Percentiles rank a stretch among this genome's conserved stretches.
Evolutionary conservation across 2,797 vertebrate species (phyloP).

Genomic region (Melanitta fusca): DNA sequence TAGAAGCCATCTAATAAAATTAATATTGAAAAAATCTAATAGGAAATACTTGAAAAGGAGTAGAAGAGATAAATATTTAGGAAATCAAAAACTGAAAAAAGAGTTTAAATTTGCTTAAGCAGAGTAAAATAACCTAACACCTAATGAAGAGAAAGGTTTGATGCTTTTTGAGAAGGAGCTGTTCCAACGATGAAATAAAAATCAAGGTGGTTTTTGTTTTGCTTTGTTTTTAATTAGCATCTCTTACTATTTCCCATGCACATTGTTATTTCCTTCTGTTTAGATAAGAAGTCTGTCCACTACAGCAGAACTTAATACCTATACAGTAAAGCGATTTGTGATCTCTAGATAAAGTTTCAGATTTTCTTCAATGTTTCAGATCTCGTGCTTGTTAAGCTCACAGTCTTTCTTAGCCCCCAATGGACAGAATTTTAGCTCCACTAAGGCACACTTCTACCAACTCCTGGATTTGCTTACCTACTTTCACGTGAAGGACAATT

Average conservation of each 20-base stretch:
- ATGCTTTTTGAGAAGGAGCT: constrained; percentile 66
- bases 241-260: neutral
- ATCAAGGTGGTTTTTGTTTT: neutral
- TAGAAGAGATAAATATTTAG: neutral
- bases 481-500: constrained; percentile 74
- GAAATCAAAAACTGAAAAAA: neutral
- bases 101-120: neutral
- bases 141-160: neutral
- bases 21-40: neutral
- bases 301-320: neutral
- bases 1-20: neutral
- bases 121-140: neutral
- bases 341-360: neutral
- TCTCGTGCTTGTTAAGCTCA: neutral
- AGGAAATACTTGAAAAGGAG: neutral
- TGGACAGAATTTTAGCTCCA: fast-evolving
- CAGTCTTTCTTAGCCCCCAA: neutral
- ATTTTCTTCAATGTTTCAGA: neutral
- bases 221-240: neutral
- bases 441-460: neutral
- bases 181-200: neutral
- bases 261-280: neutral
- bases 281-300: neutral
- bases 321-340: neutral
- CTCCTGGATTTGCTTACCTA: constrained; percentile 39